Evolutionary conservation across 2,113 vertebrate genomes (phyloP).

Genomic region (Cavia aperea): DNA sequence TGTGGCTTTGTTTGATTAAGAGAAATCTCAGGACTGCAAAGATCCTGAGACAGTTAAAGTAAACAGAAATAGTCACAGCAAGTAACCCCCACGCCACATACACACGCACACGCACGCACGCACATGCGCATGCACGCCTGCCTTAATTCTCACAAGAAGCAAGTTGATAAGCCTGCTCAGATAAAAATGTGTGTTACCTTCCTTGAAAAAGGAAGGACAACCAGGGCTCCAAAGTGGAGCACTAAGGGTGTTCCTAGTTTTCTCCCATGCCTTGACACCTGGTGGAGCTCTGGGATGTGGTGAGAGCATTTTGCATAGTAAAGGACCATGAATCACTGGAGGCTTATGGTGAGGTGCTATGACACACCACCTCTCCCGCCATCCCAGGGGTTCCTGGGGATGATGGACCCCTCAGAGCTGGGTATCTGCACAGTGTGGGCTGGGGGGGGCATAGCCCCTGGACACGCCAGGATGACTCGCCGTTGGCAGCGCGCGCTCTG

Average conservation of each 20-base stretch:
- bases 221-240: neutral
- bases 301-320: neutral
- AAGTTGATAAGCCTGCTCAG: neutral
- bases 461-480: neutral
- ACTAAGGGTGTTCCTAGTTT: neutral
- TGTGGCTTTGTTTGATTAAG: neutral
- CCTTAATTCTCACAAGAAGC: neutral
- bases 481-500: neutral
- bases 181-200: neutral
- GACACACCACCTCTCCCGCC: neutral
- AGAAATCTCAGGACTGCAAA: neutral
- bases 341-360: too few species aligned
- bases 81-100: neutral
- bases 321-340: neutral
- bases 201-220: neutral
- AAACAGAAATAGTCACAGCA: neutral
- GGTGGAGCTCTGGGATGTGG: neutral
- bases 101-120: too few species aligned
- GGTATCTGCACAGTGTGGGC: too few species aligned
- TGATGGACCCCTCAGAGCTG: too few species aligned
- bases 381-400: neutral
- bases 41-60: neutral
- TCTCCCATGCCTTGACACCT: neutral
- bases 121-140: neutral
- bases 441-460: neutral